A percentile compares a stretch with the other conserved stretches of the same genome.
Conservation (phyloP, 2,113 vertebrate genomes). For the Hipposideros armiger region DNA sequence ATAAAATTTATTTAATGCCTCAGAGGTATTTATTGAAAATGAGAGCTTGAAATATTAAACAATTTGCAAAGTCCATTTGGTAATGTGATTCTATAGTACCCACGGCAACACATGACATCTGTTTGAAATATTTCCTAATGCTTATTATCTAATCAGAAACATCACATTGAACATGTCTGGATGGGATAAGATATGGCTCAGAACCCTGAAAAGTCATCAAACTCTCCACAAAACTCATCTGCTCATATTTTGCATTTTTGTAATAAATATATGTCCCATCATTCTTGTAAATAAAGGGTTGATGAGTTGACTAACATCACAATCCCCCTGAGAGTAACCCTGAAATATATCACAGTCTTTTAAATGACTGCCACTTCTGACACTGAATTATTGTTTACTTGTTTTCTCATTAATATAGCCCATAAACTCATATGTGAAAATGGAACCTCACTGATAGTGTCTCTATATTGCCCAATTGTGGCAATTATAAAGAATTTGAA, state of each 20-base stretch:
- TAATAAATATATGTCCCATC: neutral
- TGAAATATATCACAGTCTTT: neutral
- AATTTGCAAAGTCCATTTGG: neutral
- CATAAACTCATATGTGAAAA: neutral
- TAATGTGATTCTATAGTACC: neutral
- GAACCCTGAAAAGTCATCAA: constrained; percentile 25
- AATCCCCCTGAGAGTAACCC: neutral
- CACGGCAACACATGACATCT: neutral
- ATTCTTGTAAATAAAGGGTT: constrained; percentile 50
- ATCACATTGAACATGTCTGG: neutral
- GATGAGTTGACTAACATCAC: neutral
- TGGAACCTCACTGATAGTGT: neutral
- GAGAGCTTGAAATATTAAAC: neutral
- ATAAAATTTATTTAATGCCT: neutral
- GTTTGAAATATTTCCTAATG: neutral
- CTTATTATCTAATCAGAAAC: constrained; percentile 53
- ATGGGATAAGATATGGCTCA: neutral
- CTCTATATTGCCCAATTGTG: neutral
- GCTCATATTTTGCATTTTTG: constrained; percentile 4
- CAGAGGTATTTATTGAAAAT: neutral
- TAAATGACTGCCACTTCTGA: neutral
- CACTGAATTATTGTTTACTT: neutral
- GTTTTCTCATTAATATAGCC: neutral
- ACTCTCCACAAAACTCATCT: neutral
- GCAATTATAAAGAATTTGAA: neutral